Evolutionary conservation across 2,797 vertebrate genomes (phyloP), one percentile per base, ranked within the genome.

Genomic region (Epinephelus malabaricus): DNA sequence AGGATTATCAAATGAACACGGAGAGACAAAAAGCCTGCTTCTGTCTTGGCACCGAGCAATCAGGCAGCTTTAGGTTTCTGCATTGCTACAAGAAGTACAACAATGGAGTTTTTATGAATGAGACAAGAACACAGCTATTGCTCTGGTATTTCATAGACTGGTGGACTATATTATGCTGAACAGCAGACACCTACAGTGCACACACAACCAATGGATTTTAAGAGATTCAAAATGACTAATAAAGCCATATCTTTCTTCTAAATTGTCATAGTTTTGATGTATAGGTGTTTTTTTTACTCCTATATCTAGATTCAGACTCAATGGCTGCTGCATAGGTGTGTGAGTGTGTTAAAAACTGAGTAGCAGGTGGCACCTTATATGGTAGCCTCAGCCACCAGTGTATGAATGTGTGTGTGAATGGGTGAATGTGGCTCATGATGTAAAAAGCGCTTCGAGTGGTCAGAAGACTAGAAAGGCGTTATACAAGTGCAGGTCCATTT

Each of bases 1-100:
- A 81, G 88, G 86, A 91, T 95, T 93, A 94, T 89, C 83, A 84
- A 89, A 91, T 84, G 79, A 91, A 92, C 89, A 88, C 45, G 13
- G 69, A 63, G 40, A 58, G 76, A 80, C 89, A 81, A 92, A 92
- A 92, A 89, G 82, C 88, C 85, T 86, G 82, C 81, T 79, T 88
- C 88, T 91, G 79, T 87, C 82, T 82, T 76, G 85, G 77, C 80
- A 85, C 83, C 5, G 30, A 65, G 79, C 55, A 71, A 51, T 86
- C 86, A 67, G 72, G 23, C 73, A 83, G 88, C 63, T 86, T 82
- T 66, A 23, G 54, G 69, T 89, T 85, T 78, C 70, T 64, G 69
- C 19, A 19, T 60, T 55, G 12, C 27, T 68, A 34, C 50, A 77
- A 75, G 73, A 46, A 80, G 62, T 78, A 60, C 85, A 85, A 86